A percentile compares a stretch with the other conserved stretches of the same genome.
Conservation (phyloP, 2,113 vertebrate species). For the Dromas ardeola region DNA sequence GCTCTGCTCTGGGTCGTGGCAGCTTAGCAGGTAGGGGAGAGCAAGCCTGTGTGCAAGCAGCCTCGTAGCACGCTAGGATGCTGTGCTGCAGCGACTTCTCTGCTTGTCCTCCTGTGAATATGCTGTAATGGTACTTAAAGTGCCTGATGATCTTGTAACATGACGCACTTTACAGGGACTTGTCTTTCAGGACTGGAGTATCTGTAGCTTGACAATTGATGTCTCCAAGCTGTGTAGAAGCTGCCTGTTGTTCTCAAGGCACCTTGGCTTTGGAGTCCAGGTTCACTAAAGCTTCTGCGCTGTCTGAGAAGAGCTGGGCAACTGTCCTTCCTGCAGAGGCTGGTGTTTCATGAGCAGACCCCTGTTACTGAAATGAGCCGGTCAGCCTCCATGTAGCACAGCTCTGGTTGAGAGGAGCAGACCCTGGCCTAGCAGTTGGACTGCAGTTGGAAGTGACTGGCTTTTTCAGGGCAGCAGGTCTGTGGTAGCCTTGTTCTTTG, state of each 20-base stretch:
- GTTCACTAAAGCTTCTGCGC: neutral
- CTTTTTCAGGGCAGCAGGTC: neutral
- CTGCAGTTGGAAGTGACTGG: neutral
- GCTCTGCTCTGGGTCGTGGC: neutral
- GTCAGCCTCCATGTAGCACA: accelerated
- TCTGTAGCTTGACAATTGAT: neutral
- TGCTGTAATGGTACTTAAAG: too few relatives aligned
- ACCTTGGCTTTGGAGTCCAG: neutral
- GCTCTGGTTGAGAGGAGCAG: neutral
- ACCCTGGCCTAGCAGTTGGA: neutral
- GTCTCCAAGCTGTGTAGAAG: neutral
- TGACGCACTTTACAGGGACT: neutral
- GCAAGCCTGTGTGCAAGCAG: neutral
- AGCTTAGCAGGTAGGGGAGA: neutral
- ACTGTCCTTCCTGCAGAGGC: neutral
- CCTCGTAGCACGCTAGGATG: accelerated
- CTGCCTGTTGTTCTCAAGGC: neutral
- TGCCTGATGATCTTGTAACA: neutral
- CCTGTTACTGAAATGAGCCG: too few relatives aligned
- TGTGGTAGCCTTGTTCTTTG: neutral
- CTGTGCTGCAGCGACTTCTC: neutral
- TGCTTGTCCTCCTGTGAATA: neutral
- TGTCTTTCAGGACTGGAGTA: too few relatives aligned
- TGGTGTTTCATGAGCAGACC: neutral
- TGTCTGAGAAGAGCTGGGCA: neutral